Base-by-base conservation (phyloP, 2,113 vertebrate genomes). In the Artemisiospiza belli region DNA sequence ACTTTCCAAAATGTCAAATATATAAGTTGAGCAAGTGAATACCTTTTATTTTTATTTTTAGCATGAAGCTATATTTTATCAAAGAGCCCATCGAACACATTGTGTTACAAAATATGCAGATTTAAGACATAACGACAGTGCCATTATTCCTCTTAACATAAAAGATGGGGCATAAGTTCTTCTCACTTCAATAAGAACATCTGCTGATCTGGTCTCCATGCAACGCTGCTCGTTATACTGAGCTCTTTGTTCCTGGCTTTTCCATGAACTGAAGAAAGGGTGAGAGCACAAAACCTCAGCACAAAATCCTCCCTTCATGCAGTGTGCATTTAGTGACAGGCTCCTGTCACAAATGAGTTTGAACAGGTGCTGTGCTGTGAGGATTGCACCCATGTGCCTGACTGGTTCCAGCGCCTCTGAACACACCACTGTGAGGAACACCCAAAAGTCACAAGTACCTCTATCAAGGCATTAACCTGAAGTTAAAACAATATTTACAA, bases 291-390 rank as follows among this genome's bases (percentile, higher is more conserved):
- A 46, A 87, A 67, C 57, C 64, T 10, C 16, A 55, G 33, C 78
- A 57, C 33, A 84, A 52, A 86, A 4, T 9, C 62, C 41, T 59
- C 78, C 52, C 47, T 63, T 22, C 6, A 0, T 25, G 41, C 44
- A 24, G 4, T 0, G 17, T 55, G n/a, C 8, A 1, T 49, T 51
- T 21, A 37, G 37, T 8, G 51, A 57, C 13, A 1, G 19, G 15
- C 37, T 79, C 25, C 2, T 35, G 49, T 66, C 44, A 27, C 39
- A 30, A 33, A 22, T 1, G 15, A 37, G 23, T 10, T 30, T 19
- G 41, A 46, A 30, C 4, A 3, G 9, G 52, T 0, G 0, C 25
- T 18, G 22, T 8, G 77, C 17, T 17, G 2, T 7, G 43, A 64
- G 72, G 43, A 31, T 37, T 3, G 1, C 0, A 0, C 15, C 76